phyloP scores from a whole-genome alignment of 2,888 invertebrate species.

The Cheilosia soror region DNA sequence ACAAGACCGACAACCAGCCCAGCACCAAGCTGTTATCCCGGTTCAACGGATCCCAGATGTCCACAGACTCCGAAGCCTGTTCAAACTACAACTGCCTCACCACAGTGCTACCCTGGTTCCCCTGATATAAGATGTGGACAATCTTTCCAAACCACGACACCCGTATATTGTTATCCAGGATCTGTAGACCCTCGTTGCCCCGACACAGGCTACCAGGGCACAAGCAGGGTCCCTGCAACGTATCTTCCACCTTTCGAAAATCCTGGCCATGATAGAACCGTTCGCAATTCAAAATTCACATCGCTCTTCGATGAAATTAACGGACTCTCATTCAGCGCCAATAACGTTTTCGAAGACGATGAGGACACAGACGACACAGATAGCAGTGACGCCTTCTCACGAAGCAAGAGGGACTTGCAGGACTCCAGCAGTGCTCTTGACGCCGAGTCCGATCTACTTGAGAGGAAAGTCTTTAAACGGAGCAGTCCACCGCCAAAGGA shows the following conservation, averaged over 20 bases:
- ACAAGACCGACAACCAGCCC: background rate
- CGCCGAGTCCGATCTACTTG: slow-evolving; percentile 38
- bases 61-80: slow-evolving; percentile 76
- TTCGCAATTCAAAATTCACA: slow-evolving; percentile 77
- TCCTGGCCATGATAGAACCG: slow-evolving; percentile 78
- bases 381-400: background rate
- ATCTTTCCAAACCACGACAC: slow-evolving; percentile 73
- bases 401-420: slow-evolving; percentile 8
- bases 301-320: slow-evolving; percentile 80
- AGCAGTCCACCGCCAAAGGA: slow-evolving; percentile 32
- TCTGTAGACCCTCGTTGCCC: slow-evolving; percentile 82
- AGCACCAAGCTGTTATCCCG: slow-evolving; percentile 79
- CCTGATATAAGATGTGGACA: slow-evolving; percentile 76
- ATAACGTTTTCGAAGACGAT: slow-evolving; percentile 78
- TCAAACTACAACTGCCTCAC: slow-evolving; percentile 22
- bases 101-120: slow-evolving; percentile 78
- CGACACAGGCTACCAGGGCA: slow-evolving; percentile 78
- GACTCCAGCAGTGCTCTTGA: slow-evolving; percentile 4
- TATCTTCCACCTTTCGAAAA: slow-evolving; percentile 80
- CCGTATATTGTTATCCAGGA: slow-evolving; percentile 81
- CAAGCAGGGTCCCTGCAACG: slow-evolving; percentile 80
- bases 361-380: slow-evolving; percentile 75
- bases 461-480: slow-evolving; percentile 46
- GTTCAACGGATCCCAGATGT: slow-evolving; percentile 80
- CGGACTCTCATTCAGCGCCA: slow-evolving; percentile 78